Conservation (phyloP, 2,797 vertebrate species). For the Chloroceryle amazona region DNA sequence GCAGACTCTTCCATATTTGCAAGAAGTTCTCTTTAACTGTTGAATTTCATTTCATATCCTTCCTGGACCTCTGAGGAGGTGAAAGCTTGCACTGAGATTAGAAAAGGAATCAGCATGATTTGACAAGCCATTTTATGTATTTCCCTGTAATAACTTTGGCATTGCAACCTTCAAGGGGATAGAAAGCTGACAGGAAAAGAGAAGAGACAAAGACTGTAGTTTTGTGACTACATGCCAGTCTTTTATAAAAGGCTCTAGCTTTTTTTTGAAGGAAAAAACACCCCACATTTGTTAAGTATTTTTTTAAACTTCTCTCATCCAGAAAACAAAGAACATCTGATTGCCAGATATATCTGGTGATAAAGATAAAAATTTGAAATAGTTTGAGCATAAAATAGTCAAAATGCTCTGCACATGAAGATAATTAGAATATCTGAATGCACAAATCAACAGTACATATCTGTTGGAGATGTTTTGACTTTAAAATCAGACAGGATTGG, state of each 20-base stretch:
- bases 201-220: not conserved
- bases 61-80: not conserved
- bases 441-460: not conserved
- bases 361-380: not conserved
- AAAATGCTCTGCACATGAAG: not conserved
- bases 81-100: slow-evolving; percentile 21
- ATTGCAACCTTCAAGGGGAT: not conserved
- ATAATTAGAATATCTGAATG: not conserved
- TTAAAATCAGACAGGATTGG: not conserved
- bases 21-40: not conserved
- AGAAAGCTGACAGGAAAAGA: slow-evolving; percentile 3
- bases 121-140: slow-evolving; percentile 32
- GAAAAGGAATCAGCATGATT: slow-evolving; percentile 9
- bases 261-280: not conserved
- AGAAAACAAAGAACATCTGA: not conserved
- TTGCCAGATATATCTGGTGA: not conserved
- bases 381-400: not conserved
- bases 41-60: slow-evolving; percentile 8
- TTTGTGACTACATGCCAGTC: not conserved
- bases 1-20: not conserved
- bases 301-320: not conserved
- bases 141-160: not conserved
- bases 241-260: not conserved
- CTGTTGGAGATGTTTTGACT: not conserved
- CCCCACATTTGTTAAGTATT: not conserved